Conservation (phyloP, 1,140 invertebrate species). For the Tetramorium simillimum region DNA sequence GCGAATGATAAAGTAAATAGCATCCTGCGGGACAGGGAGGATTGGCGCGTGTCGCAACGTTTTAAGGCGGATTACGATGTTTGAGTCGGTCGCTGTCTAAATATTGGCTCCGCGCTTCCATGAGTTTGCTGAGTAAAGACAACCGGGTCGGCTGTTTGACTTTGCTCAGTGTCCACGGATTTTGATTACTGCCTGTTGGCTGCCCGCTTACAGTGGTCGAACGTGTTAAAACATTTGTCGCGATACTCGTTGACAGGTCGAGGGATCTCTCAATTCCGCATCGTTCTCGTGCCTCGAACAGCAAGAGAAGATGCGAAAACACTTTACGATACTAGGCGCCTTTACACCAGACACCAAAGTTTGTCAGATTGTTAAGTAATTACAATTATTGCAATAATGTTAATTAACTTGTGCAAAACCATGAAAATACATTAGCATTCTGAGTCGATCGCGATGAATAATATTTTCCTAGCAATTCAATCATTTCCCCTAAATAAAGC, state of each 20-base stretch:
- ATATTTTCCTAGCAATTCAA: not conserved
- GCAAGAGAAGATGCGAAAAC: not conserved
- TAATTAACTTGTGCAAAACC: not conserved
- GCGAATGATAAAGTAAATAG: slow-evolving; percentile 40
- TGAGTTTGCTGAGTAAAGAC: slow-evolving; percentile 78
- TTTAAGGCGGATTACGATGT: slow-evolving; percentile 76
- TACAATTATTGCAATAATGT: not conserved
- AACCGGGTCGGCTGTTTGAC: slow-evolving; percentile 75
- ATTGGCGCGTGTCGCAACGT: slow-evolving; percentile 73
- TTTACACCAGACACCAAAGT: not conserved
- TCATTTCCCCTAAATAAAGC: not conserved
- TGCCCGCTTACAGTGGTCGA: slow-evolving; percentile 61
- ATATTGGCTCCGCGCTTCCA: slow-evolving; percentile 74
- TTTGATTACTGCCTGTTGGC: slow-evolving; percentile 75
- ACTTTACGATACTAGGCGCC: not conserved
- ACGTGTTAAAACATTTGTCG: slow-evolving; percentile 71
- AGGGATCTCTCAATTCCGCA: slow-evolving; percentile 46
- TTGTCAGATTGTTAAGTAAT: not conserved
- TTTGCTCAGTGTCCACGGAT: slow-evolving; percentile 81
- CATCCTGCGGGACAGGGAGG: slow-evolving; percentile 22
- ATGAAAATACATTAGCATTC: not conserved
- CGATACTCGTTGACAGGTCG: slow-evolving; percentile 59
- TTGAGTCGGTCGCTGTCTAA: slow-evolving; percentile 74
- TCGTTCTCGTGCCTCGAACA: not conserved
- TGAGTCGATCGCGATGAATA: not conserved